Conservation (phyloP, 2,113 vertebrate species). For the Paramormyrops kingsleyae region DNA sequence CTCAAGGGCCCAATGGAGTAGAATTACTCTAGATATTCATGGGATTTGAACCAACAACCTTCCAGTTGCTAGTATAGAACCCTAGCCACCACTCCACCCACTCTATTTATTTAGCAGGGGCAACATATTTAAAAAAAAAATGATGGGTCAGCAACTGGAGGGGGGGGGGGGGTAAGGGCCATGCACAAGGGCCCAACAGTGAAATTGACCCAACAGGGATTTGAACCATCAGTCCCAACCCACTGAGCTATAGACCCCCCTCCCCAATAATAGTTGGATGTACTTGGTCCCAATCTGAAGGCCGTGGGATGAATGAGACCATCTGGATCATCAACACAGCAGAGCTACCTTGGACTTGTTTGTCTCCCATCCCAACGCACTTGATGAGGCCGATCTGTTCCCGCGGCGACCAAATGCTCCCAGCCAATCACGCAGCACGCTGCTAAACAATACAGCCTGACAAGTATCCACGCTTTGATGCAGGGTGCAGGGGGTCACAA, state of each 20-base stretch:
- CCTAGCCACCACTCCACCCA: too few species aligned
- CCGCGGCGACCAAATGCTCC: not conserved
- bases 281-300: not conserved
- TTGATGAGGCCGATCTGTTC: not conserved
- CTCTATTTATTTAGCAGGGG: not conserved
- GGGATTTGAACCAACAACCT: too few species aligned
- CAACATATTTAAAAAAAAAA: not conserved
- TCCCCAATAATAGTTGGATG: not conserved
- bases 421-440: not conserved
- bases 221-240: not conserved
- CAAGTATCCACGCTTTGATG: not conserved
- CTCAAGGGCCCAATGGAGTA: too few species aligned
- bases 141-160: not conserved
- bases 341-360: not conserved
- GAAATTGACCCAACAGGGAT: not conserved
- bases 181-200: not conserved
- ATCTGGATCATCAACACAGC: not conserved
- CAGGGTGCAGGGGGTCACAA: not conserved
- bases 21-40: too few species aligned
- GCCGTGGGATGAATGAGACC: not conserved
- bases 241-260: not conserved
- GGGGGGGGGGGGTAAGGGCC: not conserved
- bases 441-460: not conserved
- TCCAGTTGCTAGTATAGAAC: too few species aligned
- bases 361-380: not conserved